A percentile compares a stretch with the other conserved stretches of the same genome.
Evolutionary conservation across 2,113 vertebrate species (phyloP).

Genomic region (Centropus bengalensis): DNA sequence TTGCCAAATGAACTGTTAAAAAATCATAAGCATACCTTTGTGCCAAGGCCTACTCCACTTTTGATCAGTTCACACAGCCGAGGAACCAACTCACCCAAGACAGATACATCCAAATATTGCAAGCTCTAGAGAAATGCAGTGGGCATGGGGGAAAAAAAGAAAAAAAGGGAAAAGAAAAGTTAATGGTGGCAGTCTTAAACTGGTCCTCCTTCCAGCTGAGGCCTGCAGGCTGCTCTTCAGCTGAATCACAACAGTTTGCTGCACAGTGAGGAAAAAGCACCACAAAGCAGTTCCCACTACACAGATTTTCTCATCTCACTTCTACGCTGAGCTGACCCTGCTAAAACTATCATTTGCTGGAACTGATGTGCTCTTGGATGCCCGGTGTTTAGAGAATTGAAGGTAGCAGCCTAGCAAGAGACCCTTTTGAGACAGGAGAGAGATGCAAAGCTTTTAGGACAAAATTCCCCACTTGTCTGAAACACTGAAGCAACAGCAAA

Average conservation of each 20-base stretch:
- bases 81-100: constrained; percentile 91
- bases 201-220: neutral
- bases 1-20: neutral
- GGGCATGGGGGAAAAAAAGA: neutral
- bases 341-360: neutral
- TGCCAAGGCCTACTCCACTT: constrained; percentile 94
- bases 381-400: neutral
- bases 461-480: neutral
- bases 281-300: neutral
- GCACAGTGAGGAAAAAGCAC: neutral
- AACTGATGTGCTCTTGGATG: neutral
- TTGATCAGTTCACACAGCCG: constrained; percentile 93
- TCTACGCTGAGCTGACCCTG: neutral
- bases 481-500: neutral
- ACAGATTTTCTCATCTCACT: neutral
- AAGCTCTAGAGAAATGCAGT: constrained; percentile 83
- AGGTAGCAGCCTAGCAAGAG: neutral
- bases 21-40: constrained; percentile 84
- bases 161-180: neutral
- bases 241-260: neutral
- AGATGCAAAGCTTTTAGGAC: neutral
- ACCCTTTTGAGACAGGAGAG: neutral
- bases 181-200: neutral
- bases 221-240: neutral
- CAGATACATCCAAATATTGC: constrained; percentile 92